These are phyloP conservation scores for Oscheius sp. DNA, from an alignment of 1,140 invertebrate genomes.

Conservation along the genomic window DNA sequence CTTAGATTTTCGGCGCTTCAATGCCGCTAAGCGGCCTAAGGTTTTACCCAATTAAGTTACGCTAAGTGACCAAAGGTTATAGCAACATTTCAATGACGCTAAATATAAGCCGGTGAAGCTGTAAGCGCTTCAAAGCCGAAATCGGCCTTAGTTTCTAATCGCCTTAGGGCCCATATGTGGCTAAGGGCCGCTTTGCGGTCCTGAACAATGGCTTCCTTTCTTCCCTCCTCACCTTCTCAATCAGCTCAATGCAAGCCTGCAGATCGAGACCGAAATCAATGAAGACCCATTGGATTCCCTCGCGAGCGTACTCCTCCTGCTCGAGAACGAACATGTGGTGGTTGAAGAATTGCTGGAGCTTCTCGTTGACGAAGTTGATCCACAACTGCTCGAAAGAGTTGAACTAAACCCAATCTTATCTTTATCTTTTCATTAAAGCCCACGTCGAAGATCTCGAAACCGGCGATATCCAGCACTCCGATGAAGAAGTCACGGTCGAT, in stretches of 20 bases:
- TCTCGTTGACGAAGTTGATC: conserved; percentile 99
- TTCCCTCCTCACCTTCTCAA: conserved; percentile 99
- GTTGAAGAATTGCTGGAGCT: conserved; percentile 95
- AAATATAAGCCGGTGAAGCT: too few relatives aligned
- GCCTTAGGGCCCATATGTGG: too few relatives aligned
- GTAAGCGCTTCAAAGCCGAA: too few relatives aligned
- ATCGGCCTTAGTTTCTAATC: too few relatives aligned
- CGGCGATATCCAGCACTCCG: conserved; percentile 99
- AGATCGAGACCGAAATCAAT: conserved; percentile 99
- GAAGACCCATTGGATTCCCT: conserved; percentile 97
- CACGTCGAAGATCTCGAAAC: conserved; percentile 97
- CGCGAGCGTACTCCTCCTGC: conserved; percentile 97
- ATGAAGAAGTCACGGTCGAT: conserved; percentile 63
- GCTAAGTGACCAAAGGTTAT: too few relatives aligned
- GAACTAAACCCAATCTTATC: conserved; percentile 71
- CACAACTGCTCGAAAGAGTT: conserved; percentile 99
- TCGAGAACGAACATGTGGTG: conserved; percentile 99
- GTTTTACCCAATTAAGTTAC: too few relatives aligned
- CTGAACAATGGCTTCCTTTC: too few relatives aligned
- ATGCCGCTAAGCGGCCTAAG: too few relatives aligned
- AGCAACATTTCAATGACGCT: too few relatives aligned
- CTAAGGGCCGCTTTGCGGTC: too few relatives aligned
- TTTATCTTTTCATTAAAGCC: conserved; percentile 7
- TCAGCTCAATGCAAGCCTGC: conserved; percentile 94
- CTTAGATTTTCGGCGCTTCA: too few relatives aligned